Base-by-base conservation (phyloP, 2,888 invertebrate genomes). In the Caenorhabditis zanzibari region DNA sequence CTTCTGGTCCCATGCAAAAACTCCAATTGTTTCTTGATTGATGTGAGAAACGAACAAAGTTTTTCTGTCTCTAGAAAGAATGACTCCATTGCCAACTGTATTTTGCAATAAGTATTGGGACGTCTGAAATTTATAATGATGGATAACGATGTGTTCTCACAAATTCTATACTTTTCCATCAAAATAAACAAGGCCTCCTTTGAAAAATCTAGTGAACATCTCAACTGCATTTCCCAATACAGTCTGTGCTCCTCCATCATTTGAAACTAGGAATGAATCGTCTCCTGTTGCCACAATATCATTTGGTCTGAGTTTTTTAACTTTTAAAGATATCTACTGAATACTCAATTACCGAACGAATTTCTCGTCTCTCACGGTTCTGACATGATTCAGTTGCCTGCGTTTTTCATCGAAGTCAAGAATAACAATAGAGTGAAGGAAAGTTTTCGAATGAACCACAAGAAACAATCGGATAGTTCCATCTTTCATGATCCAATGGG, bases 151-250 rank as follows among this genome's bases (percentile, higher is more conserved):
- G 10, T 16, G 12, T 24, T 4, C 19, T 47, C n/a, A 9, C n/a
- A n/a, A n/a, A n/a, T n/a, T n/a, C n/a, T n/a, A n/a, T 19, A 85
- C 85, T 73, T 83, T 72, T 63, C 88, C 88, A 82, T 88, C 88
- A 32, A 35, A 88, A 54, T 85, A 86, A 22, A 85, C 84, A 0
- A 88, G 44, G 9, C 84, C 82, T 32, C 88, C 88, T 24, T 69
- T 72, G 52, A 74, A 77, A 38, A 76, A 75, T 12, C 85, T 83
- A 1, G 72, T 68, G 12, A 88, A 56, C 16, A 81, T 69, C 61
- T 88, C 88, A 10, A 86, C 10, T 2, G 69, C 32, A 61, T 86
- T 87, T 35, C 24, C 38, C 16, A 83, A n/a, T 10, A 44, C 38
- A 2, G 85, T 86, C 59, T 86, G 86, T 14, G 85, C 77, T 14